Base-by-base conservation (phyloP, 2,797 vertebrate genomes). In the Myotis planiceps region DNA sequence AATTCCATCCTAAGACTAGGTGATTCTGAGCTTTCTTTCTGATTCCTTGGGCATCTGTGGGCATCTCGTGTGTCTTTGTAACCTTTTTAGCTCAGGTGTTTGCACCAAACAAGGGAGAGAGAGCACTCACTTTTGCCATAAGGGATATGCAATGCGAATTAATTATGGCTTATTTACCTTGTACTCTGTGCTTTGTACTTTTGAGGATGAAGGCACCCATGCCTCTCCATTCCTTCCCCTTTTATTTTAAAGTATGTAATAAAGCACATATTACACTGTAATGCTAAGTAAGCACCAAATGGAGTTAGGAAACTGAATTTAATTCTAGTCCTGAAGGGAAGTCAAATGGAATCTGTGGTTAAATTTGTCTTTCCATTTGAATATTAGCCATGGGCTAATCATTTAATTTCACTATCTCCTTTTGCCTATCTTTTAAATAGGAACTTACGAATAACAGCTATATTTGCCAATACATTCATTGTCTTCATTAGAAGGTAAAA, bases 341-440 rank as follows among this genome's bases (percentile, higher is more conserved):
- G 85, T 96, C 92, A 95, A 88, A 81, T 95, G 95, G 96, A 95
- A 93, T 69, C 84, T 94, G 80, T 78, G 85, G 97, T 92, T 93
- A 94, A 80, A 81, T 96, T 95, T 96, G 86, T 84, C 88, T 96
- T 92, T 96, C 86, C 90, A 92, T 95, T 96, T 92, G 95, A 95
- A 78, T 96, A 91, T 87, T 96, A 97, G 95, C 93, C 83, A 90
- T 58, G 29, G 78, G 47, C 92, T 97, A 80, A 87, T 97, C 88
- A 88, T 97, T 96, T 96, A 93, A 65, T 97, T 93, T 90, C 75
- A 27, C 68, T 96, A 85, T 88, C 93, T 97, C 47, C 37, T 94
- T 96, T 97, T 97, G 84, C 63, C 93, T 92, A 95, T 96, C 93
- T 97, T 94, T 96, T 96, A 96, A 97, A 96, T 96, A 97, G 96